Percentiles rank a stretch among this genome's conserved stretches.
Conservation (phyloP, 2,888 invertebrate genomes). For the Eulithis testata region DNA sequence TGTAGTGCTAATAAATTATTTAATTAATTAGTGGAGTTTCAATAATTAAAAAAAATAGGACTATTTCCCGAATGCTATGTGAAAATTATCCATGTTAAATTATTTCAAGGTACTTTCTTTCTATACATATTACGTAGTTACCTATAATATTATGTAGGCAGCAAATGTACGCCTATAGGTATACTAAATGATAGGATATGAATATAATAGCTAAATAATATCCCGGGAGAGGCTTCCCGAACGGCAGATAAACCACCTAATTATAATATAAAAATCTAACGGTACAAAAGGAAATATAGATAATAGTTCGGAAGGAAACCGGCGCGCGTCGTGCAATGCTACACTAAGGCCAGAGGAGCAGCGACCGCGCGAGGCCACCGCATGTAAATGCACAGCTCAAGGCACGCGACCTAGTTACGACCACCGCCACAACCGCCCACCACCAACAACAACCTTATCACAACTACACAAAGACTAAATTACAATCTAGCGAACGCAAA, state of each 20-base stretch:
- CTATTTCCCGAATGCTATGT: too few species aligned
- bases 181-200: not conserved
- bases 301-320: slow-evolving; percentile 77
- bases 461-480: slow-evolving; percentile 45
- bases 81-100: too few species aligned
- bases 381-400: slow-evolving; percentile 80
- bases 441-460: slow-evolving; percentile 48
- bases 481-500: slow-evolving; percentile 40
- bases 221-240: not conserved
- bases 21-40: too few species aligned
- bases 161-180: not conserved
- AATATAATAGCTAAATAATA: not conserved
- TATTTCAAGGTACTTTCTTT: too few species aligned
- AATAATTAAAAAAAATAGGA: too few species aligned
- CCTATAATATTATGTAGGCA: too few species aligned
- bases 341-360: slow-evolving; percentile 67
- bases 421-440: slow-evolving; percentile 42
- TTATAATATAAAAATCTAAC: slow-evolving; percentile 39
- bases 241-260: slow-evolving; percentile 20
- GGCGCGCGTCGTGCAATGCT: slow-evolving; percentile 57
- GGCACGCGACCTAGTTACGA: slow-evolving; percentile 76
- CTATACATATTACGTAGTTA: too few species aligned
- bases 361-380: slow-evolving; percentile 75
- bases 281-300: slow-evolving; percentile 59
- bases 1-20: too few species aligned